Evolutionary conservation across 2,888 invertebrate genomes (phyloP), one percentile per base, ranked within the genome.

Genomic region (Hypsopygia costalis): DNA sequence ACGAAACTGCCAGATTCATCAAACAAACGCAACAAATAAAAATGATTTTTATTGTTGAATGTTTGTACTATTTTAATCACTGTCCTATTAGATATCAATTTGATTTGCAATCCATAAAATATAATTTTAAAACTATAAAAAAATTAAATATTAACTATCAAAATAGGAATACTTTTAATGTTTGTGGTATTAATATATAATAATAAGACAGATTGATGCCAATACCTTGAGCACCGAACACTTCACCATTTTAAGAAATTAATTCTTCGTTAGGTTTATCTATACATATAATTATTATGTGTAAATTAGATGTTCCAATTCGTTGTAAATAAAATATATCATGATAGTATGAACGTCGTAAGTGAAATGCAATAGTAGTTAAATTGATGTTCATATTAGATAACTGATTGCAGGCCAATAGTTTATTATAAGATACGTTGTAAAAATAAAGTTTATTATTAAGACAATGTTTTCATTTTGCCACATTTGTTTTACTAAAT

Each of bases 371-470:
- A 43, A 41, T 44, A 46, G 64, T 65, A 65, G 59, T 44, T 49
- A 52, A 51, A 63, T 73, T 60, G 67, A 76, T 72, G 69, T 72
- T 69, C 60, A 68, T 69, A 55, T 51, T 68, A 73, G 67, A 58
- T 46, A 40, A 50, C 45, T 52, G 51, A 62, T 47, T 64, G 51
- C 46, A 51, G 56, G 48, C 51, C 53, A 52, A 51, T 60, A 62
- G 53, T 46, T 48, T 47, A 55, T 40, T 41, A 40, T 50, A 67
- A 63, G 52, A 55, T 50, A 63, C 46, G 59, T 62, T 74, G 62
- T 71, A 68, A 67, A 46, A 74, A 64, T 69, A 66, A 69, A 68
- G 50, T 69, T 72, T 61, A 65, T 52, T 60, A 67, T 53, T 21
- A 32, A 51, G 47, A 29, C 6, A 25, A 34, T 36, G 21, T 34